Base-by-base conservation (phyloP, 1,140 invertebrate genomes). In the Drosophila lowei region DNA sequence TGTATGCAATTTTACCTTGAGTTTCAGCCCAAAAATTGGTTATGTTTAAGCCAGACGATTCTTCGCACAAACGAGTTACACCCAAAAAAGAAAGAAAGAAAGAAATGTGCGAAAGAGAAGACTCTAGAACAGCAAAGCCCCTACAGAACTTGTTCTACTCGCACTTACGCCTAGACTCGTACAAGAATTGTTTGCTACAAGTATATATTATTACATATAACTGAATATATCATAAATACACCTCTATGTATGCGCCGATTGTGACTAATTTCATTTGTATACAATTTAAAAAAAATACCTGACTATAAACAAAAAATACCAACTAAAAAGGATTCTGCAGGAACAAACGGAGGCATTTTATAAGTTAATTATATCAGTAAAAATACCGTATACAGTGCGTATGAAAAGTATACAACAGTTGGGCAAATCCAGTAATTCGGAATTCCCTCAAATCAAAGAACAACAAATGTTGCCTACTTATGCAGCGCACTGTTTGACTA, bases 31-130 rank as follows among this genome's bases (percentile, higher is more conserved):
- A 49, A 38, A 8, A 65, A 41, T 25, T 53, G 47, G 48, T 25
- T 67, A 68, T 42, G 63, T 57, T 52, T 68, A 68, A 75, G 42
- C 34, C 47, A 76, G 61, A 64, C 38, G 44, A 62, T 65, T 57
- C 56, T 76, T 76, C 78, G 86, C 86, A 89, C 68, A 83, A 68
- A 77, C 79, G 55, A 77, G 88, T 90, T 90, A 90, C 88, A 90
- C 86, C 86, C 88, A 88, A 88, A 86, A 78, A 73, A 61, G 46
- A n/a, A 65, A 44, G 7, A 52, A 30, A 56, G 25, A 44, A 58
- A 54, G 38, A 47, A 63, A 34, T 73, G 70, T 72, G 68, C 50
- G 41, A 56, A 15, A 41, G 50, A 53, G 30, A 53, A 53, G 30
- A 53, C 16, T 34, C n/a, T n/a, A n/a, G n/a, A n/a, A n/a, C n/a